These are phyloP conservation scores for Dysidea cf. avara DNA, from an alignment of 37 sponge, comb jelly and placozoan genomes.

Conservation along the genomic window DNA sequence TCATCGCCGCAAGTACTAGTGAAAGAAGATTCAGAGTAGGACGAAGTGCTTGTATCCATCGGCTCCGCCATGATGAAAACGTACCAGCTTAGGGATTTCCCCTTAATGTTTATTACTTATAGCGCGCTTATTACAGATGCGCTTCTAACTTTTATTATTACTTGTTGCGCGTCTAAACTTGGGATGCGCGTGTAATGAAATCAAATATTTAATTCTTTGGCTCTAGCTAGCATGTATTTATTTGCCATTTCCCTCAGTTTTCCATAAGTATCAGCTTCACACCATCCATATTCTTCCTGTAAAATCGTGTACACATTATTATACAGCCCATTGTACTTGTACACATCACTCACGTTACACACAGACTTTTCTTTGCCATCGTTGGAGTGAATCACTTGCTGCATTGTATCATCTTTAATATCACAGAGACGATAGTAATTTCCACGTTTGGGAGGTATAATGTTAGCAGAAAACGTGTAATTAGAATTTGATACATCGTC, in stretches of 20 bases:
- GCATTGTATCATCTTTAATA: constrained; percentile 46
- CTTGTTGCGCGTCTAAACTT: too few species aligned
- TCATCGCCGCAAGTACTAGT: too few species aligned
- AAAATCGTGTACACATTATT: neutral
- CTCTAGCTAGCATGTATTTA: constrained; percentile 5
- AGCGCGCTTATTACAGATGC: too few species aligned
- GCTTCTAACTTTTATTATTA: too few species aligned
- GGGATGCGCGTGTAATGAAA: too few species aligned
- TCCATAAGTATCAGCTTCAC: constrained; percentile 19
- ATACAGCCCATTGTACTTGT: neutral
- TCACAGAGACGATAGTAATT: constrained; percentile 75
- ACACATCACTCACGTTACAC: constrained; percentile 42
- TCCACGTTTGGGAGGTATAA: constrained; percentile 51
- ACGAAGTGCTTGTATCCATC: too few species aligned
- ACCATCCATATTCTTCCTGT: constrained; percentile 37
- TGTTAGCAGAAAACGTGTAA: constrained; percentile 41
- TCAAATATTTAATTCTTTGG: neutral
- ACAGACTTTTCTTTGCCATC: constrained; percentile 64
- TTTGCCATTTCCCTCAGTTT: constrained; percentile 27
- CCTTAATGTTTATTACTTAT: too few species aligned
- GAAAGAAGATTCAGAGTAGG: too few species aligned
- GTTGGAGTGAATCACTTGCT: constrained; percentile 49
- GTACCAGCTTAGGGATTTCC: too few species aligned
- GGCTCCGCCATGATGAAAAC: too few species aligned
- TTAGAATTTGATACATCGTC: too few species aligned